Conservation (phyloP, 2,797 vertebrate genomes). For the Hypotaenidia philippensis region DNA sequence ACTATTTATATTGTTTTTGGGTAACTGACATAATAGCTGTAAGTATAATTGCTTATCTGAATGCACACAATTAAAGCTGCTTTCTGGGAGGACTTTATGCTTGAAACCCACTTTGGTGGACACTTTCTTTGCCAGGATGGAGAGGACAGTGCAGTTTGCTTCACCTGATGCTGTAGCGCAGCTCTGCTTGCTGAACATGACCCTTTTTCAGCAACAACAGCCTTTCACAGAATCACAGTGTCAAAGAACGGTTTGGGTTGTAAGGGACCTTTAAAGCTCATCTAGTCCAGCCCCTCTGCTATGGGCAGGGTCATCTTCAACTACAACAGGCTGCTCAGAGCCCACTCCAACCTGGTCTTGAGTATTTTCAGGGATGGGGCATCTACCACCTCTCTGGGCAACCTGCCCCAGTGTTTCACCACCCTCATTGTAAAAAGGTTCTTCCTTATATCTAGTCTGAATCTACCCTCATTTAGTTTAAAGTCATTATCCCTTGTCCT, state of each 20-base stretch:
- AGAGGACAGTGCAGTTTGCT: neutral
- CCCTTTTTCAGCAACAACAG: neutral
- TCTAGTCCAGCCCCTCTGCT: neutral
- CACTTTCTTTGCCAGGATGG: neutral
- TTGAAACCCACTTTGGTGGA: neutral
- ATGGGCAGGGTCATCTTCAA: too few relatives aligned
- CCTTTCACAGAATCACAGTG: neutral
- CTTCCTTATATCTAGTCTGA: neutral
- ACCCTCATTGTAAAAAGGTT: too few relatives aligned
- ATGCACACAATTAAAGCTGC: slow-evolving; percentile 53
- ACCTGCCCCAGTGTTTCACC: neutral
- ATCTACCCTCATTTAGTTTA: neutral
- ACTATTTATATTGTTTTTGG: slow-evolving; percentile 40
- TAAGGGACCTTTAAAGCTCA: neutral
- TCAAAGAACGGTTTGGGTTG: neutral
- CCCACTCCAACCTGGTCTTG: too few relatives aligned
- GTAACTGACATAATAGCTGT: slow-evolving; percentile 51
- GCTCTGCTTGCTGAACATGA: neutral
- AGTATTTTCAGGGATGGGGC: neutral
- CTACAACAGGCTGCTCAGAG: neutral
- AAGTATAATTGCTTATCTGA: slow-evolving; percentile 49
- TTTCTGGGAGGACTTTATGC: slow-evolving; percentile 9
- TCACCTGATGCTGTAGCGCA: rapidly evolving
- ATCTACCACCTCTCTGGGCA: neutral
- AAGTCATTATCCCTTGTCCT: neutral